Percentiles rank a stretch among this genome's conserved stretches.
These are phyloP conservation scores for Stegostoma tigrinum DNA, from an alignment of 2,113 vertebrate genomes.

Conservation along the genomic window DNA sequence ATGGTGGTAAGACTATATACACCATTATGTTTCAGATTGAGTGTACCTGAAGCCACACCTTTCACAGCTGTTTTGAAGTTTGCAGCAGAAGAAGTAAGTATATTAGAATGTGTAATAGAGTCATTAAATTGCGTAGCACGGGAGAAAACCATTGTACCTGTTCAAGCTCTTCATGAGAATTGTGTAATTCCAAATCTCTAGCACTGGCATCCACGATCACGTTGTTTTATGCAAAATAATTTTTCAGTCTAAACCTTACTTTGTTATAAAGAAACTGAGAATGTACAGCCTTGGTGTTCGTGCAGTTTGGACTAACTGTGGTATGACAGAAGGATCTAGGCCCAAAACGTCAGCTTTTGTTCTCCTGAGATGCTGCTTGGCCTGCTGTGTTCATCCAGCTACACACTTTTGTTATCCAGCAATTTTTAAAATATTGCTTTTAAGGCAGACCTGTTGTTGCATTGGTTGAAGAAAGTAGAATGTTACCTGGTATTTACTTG, in stretches of 20 bases:
- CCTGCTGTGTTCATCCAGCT: too few species aligned
- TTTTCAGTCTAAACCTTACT: too few species aligned
- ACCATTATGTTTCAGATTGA: slow-evolving; percentile 62
- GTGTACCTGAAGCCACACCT: slow-evolving; percentile 85
- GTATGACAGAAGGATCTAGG: too few species aligned
- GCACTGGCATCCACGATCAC: too few species aligned
- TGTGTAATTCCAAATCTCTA: background rate
- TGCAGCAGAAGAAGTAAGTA: slow-evolving; percentile 89
- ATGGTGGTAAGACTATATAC: background rate
- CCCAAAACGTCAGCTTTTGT: too few species aligned
- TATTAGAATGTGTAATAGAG: background rate
- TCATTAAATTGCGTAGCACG: background rate
- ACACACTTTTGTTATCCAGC: too few species aligned
- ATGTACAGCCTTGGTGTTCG: too few species aligned
- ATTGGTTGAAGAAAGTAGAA: background rate
- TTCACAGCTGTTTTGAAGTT: slow-evolving; percentile 95
- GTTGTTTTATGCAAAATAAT: too few species aligned
- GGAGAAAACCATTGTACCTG: background rate
- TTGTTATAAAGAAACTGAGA: too few species aligned
- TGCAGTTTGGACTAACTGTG: background rate
- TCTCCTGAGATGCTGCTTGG: too few species aligned
- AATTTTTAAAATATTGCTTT: background rate
- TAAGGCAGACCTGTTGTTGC: background rate
- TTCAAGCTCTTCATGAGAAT: background rate
- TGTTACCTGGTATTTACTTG: background rate